phyloP scores from a whole-genome alignment of 2,113 vertebrate species.

The Hemibates koningsi region DNA sequence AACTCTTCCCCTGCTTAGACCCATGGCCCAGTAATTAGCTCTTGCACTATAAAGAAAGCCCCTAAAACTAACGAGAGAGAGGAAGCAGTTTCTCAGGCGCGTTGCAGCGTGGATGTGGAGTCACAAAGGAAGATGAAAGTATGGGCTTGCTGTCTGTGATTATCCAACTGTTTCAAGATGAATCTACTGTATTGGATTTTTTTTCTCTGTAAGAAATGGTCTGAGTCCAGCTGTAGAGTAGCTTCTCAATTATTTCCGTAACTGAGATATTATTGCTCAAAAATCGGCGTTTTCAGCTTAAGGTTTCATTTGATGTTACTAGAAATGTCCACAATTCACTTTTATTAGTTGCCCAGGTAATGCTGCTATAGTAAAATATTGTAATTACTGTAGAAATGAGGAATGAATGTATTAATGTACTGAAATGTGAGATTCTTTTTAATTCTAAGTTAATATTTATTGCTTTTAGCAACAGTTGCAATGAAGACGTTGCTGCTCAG shows the following conservation, averaged over 20 bases:
- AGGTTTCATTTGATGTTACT: neutral
- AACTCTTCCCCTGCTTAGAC: slow-evolving; percentile 13
- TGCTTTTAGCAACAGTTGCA: slow-evolving; percentile 9
- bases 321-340: neutral
- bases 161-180: neutral
- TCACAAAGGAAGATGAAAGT: slow-evolving; percentile 43
- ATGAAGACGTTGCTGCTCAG: neutral
- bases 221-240: neutral
- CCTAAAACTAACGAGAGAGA: slow-evolving; percentile 4
- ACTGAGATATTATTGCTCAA: slow-evolving; percentile 22
- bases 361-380: slow-evolving; percentile 61
- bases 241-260: neutral
- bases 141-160: slow-evolving; percentile 6
- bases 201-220: neutral
- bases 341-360: slow-evolving; percentile 44
- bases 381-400: slow-evolving; percentile 26
- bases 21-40: slow-evolving; percentile 55
- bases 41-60: slow-evolving; percentile 69
- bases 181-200: neutral
- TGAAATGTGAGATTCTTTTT: slow-evolving; percentile 3
- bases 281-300: neutral
- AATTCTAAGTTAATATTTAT: slow-evolving; percentile 55
- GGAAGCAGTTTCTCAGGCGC: neutral
- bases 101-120: slow-evolving; percentile 21
- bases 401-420: slow-evolving; percentile 37